Base-by-base conservation (phyloP, 2,113 vertebrate species). In the Noturus placidus region DNA sequence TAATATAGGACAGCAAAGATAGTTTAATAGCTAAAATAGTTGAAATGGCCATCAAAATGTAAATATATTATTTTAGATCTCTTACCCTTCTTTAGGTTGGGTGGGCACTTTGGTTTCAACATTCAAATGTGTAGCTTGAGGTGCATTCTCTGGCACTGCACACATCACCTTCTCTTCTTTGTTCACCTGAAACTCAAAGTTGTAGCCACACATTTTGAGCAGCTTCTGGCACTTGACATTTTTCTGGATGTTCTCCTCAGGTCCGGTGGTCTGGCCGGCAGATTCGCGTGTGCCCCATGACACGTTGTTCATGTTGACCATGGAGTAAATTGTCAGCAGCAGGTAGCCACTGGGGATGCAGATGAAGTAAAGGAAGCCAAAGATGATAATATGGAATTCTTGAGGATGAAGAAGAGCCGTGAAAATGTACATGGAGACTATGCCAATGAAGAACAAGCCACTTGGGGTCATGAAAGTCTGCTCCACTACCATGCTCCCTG, bases 281-380 rank as follows among this genome's bases (percentile, higher is more conserved):
- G 89, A 25, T 88, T 96, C 95, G 15, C 95, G 90, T 11, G 95
- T 96, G 25, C 95, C 95, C 95, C 95, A 95, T 10, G 94, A 95
- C 42, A 95, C 92, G 0, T 94, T 92, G 92, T 95, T 94, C 94
- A 96, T 93, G 90, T 96, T 96, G 79, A 92, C 92, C 91, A 95
- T 92, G 65, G 94, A 93, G 90, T 95, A 96, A 85, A 96, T 95
- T 76, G 84, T 88, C 84, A 96, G 92, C 57, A 96, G 90, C n/a
- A 95, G 93, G 87, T 95, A 95, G 5, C 91, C 94, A 15, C 94
- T 94, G 15, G 95, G 95, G 46, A 95, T 90, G 88, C 91, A 93
- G 77, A 95, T 4, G 30, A 95, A 88, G 88, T 95, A 96, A 27
- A 95, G 83, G 0, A 94, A n/a, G 8, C 94, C 93, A 5, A 92